Evolutionary conservation across 2,113 vertebrate genomes (phyloP), one percentile per base, ranked within the genome.

Genomic region (Bubo scandiacus): DNA sequence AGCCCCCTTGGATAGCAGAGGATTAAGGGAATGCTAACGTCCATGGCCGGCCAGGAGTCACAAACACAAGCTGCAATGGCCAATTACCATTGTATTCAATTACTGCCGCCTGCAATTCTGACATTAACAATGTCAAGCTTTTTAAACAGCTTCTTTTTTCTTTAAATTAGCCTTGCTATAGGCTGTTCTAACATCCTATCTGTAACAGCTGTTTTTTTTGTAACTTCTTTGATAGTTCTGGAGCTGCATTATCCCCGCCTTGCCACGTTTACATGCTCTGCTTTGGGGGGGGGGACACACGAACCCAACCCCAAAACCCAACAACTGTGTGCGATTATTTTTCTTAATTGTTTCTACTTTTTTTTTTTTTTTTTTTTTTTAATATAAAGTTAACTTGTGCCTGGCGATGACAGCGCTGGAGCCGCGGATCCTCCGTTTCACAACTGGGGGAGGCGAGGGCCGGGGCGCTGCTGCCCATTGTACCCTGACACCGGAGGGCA

Each of bases 1-100:
- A 91, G 61, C 77, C 89, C 88, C 94, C 63, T 12, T 62, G 82
- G 90, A 94, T 92, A 80, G 92, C 88, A 86, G 80, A 81, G 85
- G 86, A 94, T 92, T 51, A 93, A 96, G 93, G 94, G 88, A 94
- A 92, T 3, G 47, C 59, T 81, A 80, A 73, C 18, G 15, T 70
- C 58, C 75, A 40, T 3, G 15, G 63, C 90, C 9, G 20, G 88
- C 62, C 92, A 94, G 65, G 68, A 93, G 80, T 77, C 72, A 94
- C 92, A 88, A 73, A 70, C 74, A 93, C 95, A 34, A 75, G 88
- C 67, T 88, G 79, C 90, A 62, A 62, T 14, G 82, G 61, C 71
- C 95, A 88, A 80, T 90, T 95, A 88, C 55, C 59, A 15, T 14
- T 62, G 90, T 52, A 73, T 91, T 73, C 93, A 88, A 90, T 90